Percentiles rank a stretch among this genome's conserved stretches.
Evolutionary conservation across 2,797 vertebrate genomes (phyloP).

Genomic region (Eospalax fontanierii): DNA sequence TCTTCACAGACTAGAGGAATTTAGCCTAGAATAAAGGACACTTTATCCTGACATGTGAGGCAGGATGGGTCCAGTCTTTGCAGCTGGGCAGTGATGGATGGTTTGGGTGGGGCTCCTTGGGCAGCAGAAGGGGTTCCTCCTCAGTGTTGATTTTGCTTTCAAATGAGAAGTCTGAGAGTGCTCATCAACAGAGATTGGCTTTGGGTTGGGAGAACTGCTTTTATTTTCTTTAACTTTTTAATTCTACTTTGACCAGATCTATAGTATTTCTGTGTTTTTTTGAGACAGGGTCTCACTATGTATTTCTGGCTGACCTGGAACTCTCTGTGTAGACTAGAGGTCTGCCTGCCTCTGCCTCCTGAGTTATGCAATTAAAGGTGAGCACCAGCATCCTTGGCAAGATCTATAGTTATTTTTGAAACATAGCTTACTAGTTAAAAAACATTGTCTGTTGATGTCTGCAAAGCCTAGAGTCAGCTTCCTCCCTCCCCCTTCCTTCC

Average conservation of each 20-base stretch:
- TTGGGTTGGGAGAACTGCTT: slow-evolving; percentile 4
- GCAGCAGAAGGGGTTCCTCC: not conserved
- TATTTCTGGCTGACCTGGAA: no score
- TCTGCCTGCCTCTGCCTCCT: no score
- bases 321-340: no score
- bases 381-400: no score
- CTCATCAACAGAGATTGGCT: not conserved
- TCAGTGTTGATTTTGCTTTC: no score
- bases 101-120: not conserved
- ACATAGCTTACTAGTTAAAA: slow-evolving; percentile 2
- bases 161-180: not conserved
- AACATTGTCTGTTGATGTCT: not conserved
- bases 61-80: not conserved
- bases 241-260: not conserved
- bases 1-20: no score
- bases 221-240: slow-evolving; percentile 35
- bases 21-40: not conserved
- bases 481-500: not conserved
- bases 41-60: not conserved
- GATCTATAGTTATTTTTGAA: not conserved
- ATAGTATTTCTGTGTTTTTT: not conserved
- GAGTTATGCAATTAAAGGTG: no score
- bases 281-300: no score
- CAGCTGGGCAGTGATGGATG: not conserved
- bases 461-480: not conserved